These are phyloP conservation scores for Charadrius vociferus DNA, from an alignment of 2,113 vertebrate genomes.

Conservation along the genomic window DNA sequence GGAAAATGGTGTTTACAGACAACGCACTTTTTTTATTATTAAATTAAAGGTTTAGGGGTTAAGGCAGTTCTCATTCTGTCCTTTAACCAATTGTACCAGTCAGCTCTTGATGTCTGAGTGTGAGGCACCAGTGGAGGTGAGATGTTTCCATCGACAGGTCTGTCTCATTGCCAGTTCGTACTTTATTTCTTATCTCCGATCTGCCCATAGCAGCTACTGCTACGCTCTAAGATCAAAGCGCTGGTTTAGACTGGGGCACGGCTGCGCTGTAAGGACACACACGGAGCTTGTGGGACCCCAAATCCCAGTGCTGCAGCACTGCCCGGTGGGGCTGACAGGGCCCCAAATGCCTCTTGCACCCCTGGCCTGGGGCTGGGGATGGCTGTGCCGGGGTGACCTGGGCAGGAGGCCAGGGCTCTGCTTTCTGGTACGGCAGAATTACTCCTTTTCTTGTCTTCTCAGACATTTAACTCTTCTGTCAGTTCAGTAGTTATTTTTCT, in stretches of 20 bases:
- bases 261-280: background rate
- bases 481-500: too few species aligned
- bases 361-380: background rate
- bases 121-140: rapidly evolving
- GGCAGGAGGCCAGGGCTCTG: background rate
- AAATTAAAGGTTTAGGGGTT: background rate
- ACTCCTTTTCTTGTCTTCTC: background rate
- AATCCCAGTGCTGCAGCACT: rapidly evolving
- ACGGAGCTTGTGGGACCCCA: background rate
- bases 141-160: background rate
- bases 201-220: background rate
- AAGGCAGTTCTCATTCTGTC: background rate
- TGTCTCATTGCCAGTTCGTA: rapidly evolving
- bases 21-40: background rate
- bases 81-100: background rate
- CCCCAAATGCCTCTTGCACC: background rate
- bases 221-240: rapidly evolving
- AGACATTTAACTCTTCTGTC: background rate
- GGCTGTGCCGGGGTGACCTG: background rate
- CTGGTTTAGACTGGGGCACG: rapidly evolving
- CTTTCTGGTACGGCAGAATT: background rate
- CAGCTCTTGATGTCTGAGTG: background rate
- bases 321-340: background rate
- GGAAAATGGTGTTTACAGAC: background rate
- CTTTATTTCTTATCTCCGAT: background rate